phyloP scores from a whole-genome alignment of 2,797 vertebrate genomes.

The Neoniphon sammara region DNA sequence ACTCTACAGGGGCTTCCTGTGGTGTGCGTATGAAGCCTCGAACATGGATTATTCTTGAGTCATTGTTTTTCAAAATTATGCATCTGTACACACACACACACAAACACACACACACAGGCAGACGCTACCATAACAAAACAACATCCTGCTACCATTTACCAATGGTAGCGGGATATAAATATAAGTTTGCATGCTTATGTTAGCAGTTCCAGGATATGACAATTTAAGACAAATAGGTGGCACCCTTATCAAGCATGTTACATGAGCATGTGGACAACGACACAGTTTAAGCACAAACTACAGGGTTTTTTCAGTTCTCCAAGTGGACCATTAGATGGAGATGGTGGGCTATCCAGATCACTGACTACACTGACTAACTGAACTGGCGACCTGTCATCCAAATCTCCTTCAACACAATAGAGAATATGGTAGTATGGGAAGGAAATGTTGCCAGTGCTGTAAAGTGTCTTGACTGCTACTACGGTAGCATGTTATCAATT shows the following conservation, averaged over 20 bases:
- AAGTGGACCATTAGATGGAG: slow-evolving; percentile 65
- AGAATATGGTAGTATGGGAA: slow-evolving; percentile 34
- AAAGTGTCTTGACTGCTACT: slow-evolving; percentile 53
- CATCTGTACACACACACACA: too few relatives aligned
- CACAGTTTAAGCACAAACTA: not conserved
- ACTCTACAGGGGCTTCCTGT: too few relatives aligned
- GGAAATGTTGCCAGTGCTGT: slow-evolving; percentile 49
- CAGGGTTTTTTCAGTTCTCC: slow-evolving; percentile 26
- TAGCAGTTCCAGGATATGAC: not conserved
- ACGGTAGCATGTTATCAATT: slow-evolving; percentile 46
- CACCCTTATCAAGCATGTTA: not conserved
- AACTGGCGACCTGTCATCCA: slow-evolving; percentile 49
- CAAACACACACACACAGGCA: not conserved
- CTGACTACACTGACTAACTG: slow-evolving; percentile 23
- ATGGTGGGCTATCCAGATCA: slow-evolving; percentile 47
- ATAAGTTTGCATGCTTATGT: not conserved
- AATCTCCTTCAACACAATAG: slow-evolving; percentile 36
- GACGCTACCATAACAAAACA: not conserved
- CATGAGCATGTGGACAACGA: not conserved
- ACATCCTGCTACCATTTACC: not conserved
- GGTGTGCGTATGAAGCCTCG: too few relatives aligned
- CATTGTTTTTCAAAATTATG: too few relatives aligned
- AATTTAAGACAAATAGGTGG: slow-evolving; percentile 1
- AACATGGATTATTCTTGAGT: too few relatives aligned
- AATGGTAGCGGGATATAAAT: not conserved